Evolutionary conservation across 2,113 vertebrate species (phyloP).

Genomic region (Bagarius yarrelli): DNA sequence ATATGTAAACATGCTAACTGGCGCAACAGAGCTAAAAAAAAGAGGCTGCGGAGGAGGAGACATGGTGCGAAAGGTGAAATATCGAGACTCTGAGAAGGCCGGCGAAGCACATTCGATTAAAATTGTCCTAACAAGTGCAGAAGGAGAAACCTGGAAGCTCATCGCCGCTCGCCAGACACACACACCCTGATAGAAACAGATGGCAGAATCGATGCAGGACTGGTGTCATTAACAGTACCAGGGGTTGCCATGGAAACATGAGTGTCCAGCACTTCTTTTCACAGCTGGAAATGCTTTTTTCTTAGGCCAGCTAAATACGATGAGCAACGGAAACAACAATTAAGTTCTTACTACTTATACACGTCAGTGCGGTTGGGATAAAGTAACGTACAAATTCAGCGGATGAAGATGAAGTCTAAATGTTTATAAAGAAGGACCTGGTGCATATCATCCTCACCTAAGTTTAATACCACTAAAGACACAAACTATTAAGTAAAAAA

Average conservation of each 20-base stretch:
- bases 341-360: background rate
- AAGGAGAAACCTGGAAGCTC: background rate
- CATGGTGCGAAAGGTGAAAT: conserved; percentile 12
- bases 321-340: background rate
- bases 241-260: background rate
- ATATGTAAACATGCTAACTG: background rate
- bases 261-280: background rate
- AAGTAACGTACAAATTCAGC: no score
- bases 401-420: no score
- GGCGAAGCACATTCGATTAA: conserved; percentile 40
- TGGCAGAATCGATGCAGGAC: background rate
- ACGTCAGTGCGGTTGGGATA: no score
- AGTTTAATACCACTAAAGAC: no score
- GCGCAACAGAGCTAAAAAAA: background rate
- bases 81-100: conserved; percentile 30
- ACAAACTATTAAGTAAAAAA: no score
- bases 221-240: background rate
- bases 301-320: background rate
- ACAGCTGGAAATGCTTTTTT: background rate
- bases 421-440: no score
- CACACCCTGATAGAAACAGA: background rate
- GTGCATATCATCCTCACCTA: no score
- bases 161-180: background rate
- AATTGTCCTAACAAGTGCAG: conserved; percentile 23
- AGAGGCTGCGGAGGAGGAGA: background rate